Conservation (phyloP, 2,888 invertebrate species). For the Drosophila colorata region DNA sequence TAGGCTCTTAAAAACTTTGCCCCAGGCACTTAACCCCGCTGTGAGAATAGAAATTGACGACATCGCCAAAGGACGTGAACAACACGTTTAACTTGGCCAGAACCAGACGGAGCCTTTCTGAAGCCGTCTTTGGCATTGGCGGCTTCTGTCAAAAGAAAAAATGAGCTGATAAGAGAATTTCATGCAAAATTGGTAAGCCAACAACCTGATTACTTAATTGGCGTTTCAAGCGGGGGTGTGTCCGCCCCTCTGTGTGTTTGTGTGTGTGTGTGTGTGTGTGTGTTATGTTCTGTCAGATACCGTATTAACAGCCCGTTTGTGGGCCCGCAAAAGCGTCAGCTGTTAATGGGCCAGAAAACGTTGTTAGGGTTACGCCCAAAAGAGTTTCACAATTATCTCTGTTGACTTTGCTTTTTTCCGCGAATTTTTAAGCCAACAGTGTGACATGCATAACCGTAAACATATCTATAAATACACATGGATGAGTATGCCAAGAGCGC, state of each 20-base stretch:
- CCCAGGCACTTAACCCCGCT: constrained; percentile 78
- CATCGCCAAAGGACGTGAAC: constrained; percentile 58
- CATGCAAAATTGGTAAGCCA: constrained; percentile 80
- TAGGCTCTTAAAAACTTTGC: constrained; percentile 81
- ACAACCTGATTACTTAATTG: constrained; percentile 80
- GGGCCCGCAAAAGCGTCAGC: constrained; percentile 34
- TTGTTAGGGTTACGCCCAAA: constrained; percentile 34
- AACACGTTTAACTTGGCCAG: constrained; percentile 36
- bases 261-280: constrained; percentile 10
- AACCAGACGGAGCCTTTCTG: constrained; percentile 11
- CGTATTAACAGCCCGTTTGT: constrained; percentile 58
- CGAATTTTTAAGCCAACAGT: constrained; percentile 12
- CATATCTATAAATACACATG: neutral
- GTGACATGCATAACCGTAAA: neutral
- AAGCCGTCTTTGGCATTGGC: constrained; percentile 1
- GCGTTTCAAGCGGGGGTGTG: constrained; percentile 17
- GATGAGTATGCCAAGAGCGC: no score
- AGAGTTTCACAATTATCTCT: constrained; percentile 49
- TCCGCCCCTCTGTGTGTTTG: neutral
- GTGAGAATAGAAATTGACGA: constrained; percentile 79
- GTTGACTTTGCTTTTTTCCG: constrained; percentile 25
- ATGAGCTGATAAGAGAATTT: constrained; percentile 75
- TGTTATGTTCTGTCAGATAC: constrained; percentile 10
- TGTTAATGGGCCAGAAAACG: constrained; percentile 53
- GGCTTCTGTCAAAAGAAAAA: constrained; percentile 62